Evolutionary conservation across 2,113 vertebrate genomes (phyloP).

Genomic region (Eurystomus gularis): DNA sequence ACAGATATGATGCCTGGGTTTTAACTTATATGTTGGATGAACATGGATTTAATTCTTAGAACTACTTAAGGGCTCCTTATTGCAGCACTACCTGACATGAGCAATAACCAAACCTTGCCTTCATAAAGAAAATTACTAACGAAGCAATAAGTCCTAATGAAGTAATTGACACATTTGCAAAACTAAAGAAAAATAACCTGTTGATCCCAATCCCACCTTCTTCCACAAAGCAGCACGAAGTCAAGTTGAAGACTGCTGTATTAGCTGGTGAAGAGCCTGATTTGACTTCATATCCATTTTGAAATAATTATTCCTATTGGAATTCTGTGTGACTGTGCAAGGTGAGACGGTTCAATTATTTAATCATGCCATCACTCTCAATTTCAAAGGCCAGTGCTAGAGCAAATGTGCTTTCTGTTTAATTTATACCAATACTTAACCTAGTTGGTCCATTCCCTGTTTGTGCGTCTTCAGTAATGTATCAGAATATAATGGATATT

Average conservation of each 20-base stretch:
- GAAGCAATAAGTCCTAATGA: background rate
- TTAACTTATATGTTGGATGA: background rate
- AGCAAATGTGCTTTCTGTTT: conserved; percentile 57
- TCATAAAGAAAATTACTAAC: background rate
- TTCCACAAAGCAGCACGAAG: background rate
- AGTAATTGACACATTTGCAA: background rate
- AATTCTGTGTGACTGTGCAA: conserved; percentile 45
- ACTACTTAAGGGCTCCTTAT: background rate
- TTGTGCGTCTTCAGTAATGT: background rate
- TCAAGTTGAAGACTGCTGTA: background rate
- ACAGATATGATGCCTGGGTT: background rate
- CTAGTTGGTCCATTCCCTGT: conserved; percentile 35
- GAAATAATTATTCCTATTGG: conserved; percentile 24
- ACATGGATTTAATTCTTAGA: background rate
- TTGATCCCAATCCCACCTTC: background rate
- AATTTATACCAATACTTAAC: conserved; percentile 65
- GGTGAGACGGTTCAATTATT: conserved; percentile 54
- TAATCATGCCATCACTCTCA: conserved; percentile 37
- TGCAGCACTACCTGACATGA: background rate
- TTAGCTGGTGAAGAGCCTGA: background rate
- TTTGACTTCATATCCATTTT: background rate
- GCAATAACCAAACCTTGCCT: background rate
- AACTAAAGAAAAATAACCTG: background rate
- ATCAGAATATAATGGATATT: conserved; percentile 25
- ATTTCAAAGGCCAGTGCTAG: conserved; percentile 39